Evolutionary conservation across 2,797 vertebrate species (phyloP).

Genomic region (Microtus californicus): DNA sequence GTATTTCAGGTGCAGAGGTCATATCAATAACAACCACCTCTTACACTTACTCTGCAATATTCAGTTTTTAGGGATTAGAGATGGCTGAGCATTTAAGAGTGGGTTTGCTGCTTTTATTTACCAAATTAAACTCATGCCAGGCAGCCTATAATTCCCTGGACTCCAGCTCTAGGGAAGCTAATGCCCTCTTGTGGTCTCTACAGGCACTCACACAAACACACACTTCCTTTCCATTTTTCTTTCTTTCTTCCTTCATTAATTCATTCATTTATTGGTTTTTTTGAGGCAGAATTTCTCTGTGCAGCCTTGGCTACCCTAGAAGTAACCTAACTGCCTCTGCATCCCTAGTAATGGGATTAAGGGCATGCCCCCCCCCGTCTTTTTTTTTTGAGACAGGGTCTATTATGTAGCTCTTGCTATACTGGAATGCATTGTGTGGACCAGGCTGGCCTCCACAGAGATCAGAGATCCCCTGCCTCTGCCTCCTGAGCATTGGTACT

Average conservation of each 20-base stretch:
- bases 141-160: not conserved
- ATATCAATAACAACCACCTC: not conserved
- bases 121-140: no score
- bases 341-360: no score
- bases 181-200: not conserved
- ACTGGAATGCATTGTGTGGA: not conserved
- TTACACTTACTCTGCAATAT: constrained; percentile 23
- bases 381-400: not conserved
- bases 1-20: not conserved
- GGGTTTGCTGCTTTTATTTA: not conserved
- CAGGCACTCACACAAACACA: not conserved
- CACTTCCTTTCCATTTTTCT: not conserved
- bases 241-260: not conserved
- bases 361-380: no score
- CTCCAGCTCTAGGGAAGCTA: not conserved
- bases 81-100: not conserved
- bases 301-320: no score
- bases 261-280: no score
- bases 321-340: no score
- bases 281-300: no score
- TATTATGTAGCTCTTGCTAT: not conserved
- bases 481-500: not conserved
- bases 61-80: constrained; percentile 8
- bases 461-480: not conserved
- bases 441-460: not conserved